Percentiles rank a stretch among this genome's conserved stretches.
These are phyloP conservation scores for Lymantria monacha DNA, from an alignment of 2,888 invertebrate genomes.

Conservation along the genomic window DNA sequence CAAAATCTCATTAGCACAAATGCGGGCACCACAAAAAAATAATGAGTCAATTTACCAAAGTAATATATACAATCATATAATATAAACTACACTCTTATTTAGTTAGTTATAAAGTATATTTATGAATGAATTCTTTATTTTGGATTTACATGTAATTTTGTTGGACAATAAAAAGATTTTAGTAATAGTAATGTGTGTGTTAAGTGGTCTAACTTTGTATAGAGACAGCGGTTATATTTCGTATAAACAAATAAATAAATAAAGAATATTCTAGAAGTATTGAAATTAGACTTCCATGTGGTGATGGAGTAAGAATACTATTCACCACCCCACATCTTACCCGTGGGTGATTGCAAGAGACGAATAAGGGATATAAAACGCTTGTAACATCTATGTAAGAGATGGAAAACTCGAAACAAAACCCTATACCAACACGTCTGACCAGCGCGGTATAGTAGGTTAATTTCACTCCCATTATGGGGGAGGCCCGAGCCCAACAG, in stretches of 20 bases:
- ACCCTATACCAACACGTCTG: too few species aligned
- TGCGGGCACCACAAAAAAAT: slow-evolving; percentile 62
- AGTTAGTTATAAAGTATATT: not conserved
- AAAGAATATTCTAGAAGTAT: too few species aligned
- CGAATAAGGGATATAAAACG: too few species aligned
- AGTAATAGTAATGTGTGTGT: slow-evolving; percentile 15
- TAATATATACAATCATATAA: not conserved
- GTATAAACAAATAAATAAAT: too few species aligned
- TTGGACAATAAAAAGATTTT: slow-evolving; percentile 28
- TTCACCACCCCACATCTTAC: slow-evolving; percentile 2
- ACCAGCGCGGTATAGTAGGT: too few species aligned
- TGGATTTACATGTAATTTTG: slow-evolving; percentile 9
- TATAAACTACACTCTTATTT: slow-evolving; percentile 13
- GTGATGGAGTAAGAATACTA: too few species aligned
- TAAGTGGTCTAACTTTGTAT: too few species aligned
- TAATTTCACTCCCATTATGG: too few species aligned
- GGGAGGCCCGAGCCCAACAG: too few species aligned
- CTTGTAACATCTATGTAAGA: too few species aligned
- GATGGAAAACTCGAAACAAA: too few species aligned
- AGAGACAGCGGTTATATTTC: too few species aligned
- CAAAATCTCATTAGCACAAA: slow-evolving; percentile 62
- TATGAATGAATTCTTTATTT: not conserved
- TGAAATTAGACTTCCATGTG: slow-evolving; percentile 4
- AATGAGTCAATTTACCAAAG: slow-evolving; percentile 47
- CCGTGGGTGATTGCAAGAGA: slow-evolving; percentile 6